phyloP scores from a whole-genome alignment of 2,797 vertebrate genomes.

The Pteronotus mesoamericanus region DNA sequence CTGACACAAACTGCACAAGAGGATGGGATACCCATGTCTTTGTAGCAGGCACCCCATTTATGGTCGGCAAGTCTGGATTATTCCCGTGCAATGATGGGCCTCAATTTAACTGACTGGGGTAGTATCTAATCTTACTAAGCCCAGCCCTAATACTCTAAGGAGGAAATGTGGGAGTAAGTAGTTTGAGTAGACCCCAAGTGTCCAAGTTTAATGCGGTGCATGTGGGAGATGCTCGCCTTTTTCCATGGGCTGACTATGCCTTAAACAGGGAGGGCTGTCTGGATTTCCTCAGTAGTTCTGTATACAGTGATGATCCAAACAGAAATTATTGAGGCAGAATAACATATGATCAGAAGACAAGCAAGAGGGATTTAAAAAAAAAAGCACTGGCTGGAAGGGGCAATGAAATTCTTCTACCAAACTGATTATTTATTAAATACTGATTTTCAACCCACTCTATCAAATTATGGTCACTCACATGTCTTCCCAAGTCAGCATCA shows the following conservation, averaged over 20 bases:
- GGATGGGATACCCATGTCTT: accelerated
- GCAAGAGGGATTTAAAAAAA: neutral
- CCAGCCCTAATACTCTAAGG: neutral
- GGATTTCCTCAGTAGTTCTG: neutral
- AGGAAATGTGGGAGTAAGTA: neutral
- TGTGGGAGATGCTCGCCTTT: neutral
- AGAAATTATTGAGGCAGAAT: neutral
- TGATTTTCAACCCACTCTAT: neutral
- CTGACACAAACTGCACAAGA: neutral
- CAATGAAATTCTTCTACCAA: neutral
- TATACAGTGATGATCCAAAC: neutral
- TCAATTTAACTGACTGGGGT: neutral
- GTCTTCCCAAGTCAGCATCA: neutral
- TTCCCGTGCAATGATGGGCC: neutral
- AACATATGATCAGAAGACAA: neutral
- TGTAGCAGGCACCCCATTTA: neutral
- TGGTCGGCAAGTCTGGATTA: neutral
- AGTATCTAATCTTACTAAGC: neutral
- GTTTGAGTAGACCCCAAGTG: neutral
- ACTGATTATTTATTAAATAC: neutral
- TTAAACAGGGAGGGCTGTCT: too few relatives aligned
- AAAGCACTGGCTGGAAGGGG: neutral
- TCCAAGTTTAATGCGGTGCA: neutral
- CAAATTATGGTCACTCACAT: neutral
- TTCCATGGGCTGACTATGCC: neutral